These are phyloP conservation scores for Bothrops alternatus DNA, from an alignment of 2,797 vertebrate genomes.

Conservation along the genomic window DNA sequence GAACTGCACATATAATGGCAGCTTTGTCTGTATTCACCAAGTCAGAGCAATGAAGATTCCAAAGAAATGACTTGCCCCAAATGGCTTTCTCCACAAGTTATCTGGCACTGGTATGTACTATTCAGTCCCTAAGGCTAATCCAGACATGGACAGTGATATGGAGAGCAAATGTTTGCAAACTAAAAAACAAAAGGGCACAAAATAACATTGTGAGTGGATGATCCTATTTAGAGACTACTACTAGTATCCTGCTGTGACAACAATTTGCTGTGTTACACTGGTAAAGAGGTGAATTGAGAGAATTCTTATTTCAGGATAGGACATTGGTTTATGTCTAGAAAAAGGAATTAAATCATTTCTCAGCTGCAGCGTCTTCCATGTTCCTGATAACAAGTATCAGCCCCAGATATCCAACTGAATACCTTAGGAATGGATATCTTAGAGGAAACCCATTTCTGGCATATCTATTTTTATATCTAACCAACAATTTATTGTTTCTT, in stretches of 20 bases:
- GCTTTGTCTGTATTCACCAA: constrained; percentile 28
- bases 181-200: not conserved
- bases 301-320: not conserved
- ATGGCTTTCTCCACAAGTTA: not conserved
- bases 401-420: not conserved
- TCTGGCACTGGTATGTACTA: not conserved
- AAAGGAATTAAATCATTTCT: not conserved
- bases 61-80: constrained; percentile 6
- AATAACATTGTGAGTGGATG: not conserved
- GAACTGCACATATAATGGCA: constrained; percentile 7
- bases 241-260: not conserved
- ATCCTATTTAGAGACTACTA: not conserved
- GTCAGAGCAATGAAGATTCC: not conserved
- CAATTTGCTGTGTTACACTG: not conserved
- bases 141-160: not conserved
- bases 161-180: not conserved
- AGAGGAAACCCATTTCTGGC: not conserved
- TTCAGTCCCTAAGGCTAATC: not conserved
- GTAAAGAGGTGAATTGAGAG: not conserved
- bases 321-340: not conserved
- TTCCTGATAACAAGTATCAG: not conserved
- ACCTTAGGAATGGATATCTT: not conserved
- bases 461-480: not conserved
- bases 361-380: too few species aligned
- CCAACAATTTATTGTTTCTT: not conserved